These are phyloP conservation scores for Mesitornis unicolor DNA, from an alignment of 2,113 vertebrate species.

Conservation along the genomic window DNA sequence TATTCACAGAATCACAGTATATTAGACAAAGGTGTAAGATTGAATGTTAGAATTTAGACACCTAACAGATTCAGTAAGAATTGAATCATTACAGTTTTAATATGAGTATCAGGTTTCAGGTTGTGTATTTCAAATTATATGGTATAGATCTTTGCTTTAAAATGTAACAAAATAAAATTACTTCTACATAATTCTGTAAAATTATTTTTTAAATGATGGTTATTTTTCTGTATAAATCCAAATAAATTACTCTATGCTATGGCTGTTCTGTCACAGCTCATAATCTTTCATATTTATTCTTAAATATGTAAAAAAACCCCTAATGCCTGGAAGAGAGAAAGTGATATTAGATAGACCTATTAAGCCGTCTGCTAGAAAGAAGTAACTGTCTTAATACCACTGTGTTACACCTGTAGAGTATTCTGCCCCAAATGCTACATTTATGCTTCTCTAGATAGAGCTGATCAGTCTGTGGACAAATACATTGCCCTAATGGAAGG, in stretches of 20 bases:
- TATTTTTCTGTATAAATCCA: neutral
- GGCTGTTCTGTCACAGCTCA: neutral
- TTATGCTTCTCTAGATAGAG: neutral
- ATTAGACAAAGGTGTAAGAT: neutral
- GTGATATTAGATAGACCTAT: neutral
- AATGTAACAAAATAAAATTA: neutral
- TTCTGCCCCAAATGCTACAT: neutral
- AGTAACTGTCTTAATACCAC: neutral
- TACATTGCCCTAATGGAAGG: neutral
- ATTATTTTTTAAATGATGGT: neutral
- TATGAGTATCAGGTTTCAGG: neutral
- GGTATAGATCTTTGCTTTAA: neutral
- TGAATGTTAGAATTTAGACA: neutral
- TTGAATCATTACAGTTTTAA: neutral
- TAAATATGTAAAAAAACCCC: neutral
- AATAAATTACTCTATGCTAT: neutral
- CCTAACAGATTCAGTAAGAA: neutral
- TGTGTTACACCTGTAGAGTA: neutral
- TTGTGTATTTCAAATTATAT: neutral
- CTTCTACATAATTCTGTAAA: neutral
- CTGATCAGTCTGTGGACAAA: neutral
- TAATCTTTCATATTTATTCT: neutral
- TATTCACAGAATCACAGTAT: neutral
- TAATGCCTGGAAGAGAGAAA: neutral
- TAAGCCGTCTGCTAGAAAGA: neutral